phyloP scores from a whole-genome alignment of 2,113 vertebrate genomes.

The Siniperca knerii region DNA sequence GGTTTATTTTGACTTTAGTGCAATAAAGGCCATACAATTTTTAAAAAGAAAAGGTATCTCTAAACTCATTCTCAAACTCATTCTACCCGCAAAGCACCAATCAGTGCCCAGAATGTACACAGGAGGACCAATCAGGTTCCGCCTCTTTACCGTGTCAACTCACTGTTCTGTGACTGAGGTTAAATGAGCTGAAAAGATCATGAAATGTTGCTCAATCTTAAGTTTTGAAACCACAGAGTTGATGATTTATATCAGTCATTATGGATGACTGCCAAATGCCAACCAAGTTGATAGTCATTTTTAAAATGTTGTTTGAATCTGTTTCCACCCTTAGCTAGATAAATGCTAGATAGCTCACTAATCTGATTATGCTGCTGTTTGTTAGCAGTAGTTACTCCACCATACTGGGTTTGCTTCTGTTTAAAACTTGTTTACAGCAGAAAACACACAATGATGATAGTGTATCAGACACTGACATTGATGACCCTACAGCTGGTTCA shows the following conservation, averaged over 20 bases:
- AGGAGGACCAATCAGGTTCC: background rate
- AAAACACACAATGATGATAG: background rate
- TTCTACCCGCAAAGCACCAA: slow-evolving; percentile 7
- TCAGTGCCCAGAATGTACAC: background rate
- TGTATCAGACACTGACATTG: background rate
- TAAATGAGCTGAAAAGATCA: background rate
- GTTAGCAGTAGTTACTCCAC: background rate
- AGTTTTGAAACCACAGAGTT: background rate
- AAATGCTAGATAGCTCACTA: too few relatives aligned
- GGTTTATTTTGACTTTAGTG: background rate
- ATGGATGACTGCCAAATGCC: background rate
- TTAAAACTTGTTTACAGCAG: background rate
- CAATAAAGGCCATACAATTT: background rate
- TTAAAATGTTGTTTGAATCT: background rate
- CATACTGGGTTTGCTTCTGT: too few relatives aligned
- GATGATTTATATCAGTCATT: background rate
- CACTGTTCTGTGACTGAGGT: background rate
- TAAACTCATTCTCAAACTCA: background rate
- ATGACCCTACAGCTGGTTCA: background rate
- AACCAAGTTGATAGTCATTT: background rate
- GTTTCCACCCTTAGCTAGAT: background rate
- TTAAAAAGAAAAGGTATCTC: too few relatives aligned
- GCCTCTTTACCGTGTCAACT: background rate
- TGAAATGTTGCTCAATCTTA: background rate
- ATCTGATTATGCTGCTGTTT: background rate